These are phyloP conservation scores for Oxyura jamaicensis DNA, from an alignment of 2,113 vertebrate species.

Conservation along the genomic window DNA sequence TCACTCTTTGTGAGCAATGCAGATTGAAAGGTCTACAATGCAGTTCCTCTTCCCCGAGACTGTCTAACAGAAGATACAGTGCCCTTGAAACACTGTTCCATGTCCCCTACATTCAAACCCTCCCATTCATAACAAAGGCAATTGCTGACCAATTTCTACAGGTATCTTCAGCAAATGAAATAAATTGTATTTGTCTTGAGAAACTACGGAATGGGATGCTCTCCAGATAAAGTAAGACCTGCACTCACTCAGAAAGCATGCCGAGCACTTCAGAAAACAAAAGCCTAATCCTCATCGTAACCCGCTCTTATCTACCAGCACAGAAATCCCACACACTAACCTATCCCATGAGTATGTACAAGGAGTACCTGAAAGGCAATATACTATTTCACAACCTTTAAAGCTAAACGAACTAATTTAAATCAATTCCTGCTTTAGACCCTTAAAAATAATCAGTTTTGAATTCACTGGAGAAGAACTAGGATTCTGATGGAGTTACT, in stretches of 20 bases:
- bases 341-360: not conserved
- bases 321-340: not conserved
- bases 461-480: not conserved
- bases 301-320: fast-evolving
- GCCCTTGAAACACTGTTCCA: too few species aligned
- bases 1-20: not conserved
- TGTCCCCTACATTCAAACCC: fast-evolving
- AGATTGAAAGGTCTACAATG: not conserved
- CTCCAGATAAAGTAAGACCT: not conserved
- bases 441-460: not conserved
- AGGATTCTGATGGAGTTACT: not conserved
- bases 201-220: not conserved
- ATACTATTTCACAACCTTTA: not conserved
- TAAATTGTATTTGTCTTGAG: not conserved
- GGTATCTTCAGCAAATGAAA: not conserved
- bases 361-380: not conserved
- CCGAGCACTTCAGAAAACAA: not conserved
- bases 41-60: not conserved
- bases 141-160: not conserved
- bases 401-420: not conserved
- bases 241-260: not conserved
- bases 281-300: not conserved
- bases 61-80: too few species aligned
- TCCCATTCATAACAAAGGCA: not conserved
- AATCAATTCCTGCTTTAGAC: not conserved